Evolutionary conservation across 2,888 invertebrate species (phyloP).

Genomic region (Dicranocentrus wangi): DNA sequence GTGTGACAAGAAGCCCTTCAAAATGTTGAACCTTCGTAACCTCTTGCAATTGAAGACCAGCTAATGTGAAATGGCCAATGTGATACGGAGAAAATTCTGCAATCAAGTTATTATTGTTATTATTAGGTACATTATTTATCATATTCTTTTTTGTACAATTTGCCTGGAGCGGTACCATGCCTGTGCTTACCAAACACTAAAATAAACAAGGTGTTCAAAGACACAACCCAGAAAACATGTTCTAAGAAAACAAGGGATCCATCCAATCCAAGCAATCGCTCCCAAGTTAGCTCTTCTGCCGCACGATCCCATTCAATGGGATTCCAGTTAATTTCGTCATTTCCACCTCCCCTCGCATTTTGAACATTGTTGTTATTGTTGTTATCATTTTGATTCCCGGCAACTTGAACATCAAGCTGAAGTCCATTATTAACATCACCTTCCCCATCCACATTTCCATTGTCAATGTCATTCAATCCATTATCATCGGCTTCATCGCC

Average conservation of each 20-base stretch:
- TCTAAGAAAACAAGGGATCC: conserved; percentile 97
- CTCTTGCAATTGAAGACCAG: conserved; percentile 81
- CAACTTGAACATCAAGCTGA: conserved; percentile 58
- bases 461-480: conserved; percentile 64
- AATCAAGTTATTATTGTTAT: neutral
- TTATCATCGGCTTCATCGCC: conserved; percentile 72
- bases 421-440: conserved; percentile 63
- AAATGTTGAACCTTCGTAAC: conserved; percentile 87
- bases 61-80: conserved; percentile 90
- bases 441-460: conserved; percentile 56
- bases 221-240: conserved; percentile 99
- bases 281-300: conserved; percentile 98
- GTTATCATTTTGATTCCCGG: conserved; percentile 64
- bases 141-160: conserved; percentile 9
- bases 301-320: conserved; percentile 99
- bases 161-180: neutral
- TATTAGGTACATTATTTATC: neutral
- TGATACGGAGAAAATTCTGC: conserved; percentile 95
- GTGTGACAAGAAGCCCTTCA: conserved; percentile 92
- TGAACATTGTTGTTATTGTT: conserved; percentile 68
- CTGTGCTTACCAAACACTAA: conserved; percentile 89
- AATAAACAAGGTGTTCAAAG: conserved; percentile 96
- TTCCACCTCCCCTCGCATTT: conserved; percentile 57
- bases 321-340: conserved; percentile 93
- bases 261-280: conserved; percentile 93